Base-by-base conservation (phyloP, 2,888 invertebrate species). In the Zele albiditarsus region DNA sequence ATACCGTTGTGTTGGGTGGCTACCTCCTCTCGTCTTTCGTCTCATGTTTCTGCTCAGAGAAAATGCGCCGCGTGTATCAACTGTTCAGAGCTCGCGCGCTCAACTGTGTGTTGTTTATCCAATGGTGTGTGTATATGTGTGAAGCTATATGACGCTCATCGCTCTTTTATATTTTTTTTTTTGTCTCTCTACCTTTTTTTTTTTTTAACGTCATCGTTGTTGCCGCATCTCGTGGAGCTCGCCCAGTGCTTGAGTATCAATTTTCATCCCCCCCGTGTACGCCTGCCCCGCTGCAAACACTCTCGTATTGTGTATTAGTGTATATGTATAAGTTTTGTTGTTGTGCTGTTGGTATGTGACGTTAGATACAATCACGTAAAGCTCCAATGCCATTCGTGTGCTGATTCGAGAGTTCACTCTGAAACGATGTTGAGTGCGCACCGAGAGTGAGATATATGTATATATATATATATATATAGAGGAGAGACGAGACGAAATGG, bases 241-340 rank as follows among this genome's bases (percentile, higher is more conserved):
- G 49, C 66, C 63, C 49, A 38, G 65, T 38, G 38, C 20, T 83
- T 78, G 80, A 82, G 82, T 82, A 84, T 84, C 82, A 85, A 85
- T 85, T 85, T 85, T 82, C 85, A 80, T 73, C 71, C 42, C 31
- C 62, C 27, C 20, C 46, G 20, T 46, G 49, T 60, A 67, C 72
- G n/a, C 38, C n/a, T 10, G 12, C 38, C 38, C 38, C 38, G 12
- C 38, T 12, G 8, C 38, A 38, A 38, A 38, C 38, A 38, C 38
- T 12, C 38, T 38, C 10, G 38, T 38, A 38, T 38, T 49, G 20
- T 20, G 20, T 31, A n/a, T 20, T 14, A 46, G 16, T 31, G 28
- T 31, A 5, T 28, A 16, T 63, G 31, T 63, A 5, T 57, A 8
- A 66, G 66, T 53, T 62, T 65, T 57, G 53, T 60, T n/a, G 66